Base-by-base conservation (phyloP, 1,140 invertebrate genomes). In the Lepidurus apus region DNA sequence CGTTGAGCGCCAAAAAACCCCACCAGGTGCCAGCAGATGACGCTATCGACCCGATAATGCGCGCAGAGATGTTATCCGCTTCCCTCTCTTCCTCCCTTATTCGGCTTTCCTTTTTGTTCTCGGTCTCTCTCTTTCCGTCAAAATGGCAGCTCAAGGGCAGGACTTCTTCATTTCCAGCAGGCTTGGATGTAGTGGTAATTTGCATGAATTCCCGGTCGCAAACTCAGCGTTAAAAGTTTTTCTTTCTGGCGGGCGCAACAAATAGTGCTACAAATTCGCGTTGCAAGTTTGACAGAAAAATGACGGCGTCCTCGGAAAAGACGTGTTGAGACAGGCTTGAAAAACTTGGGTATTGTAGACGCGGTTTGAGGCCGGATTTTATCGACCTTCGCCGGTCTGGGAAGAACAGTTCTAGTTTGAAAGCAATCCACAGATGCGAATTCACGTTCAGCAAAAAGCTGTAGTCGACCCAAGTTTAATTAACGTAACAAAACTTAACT, bases 111-210 rank as follows among this genome's bases (percentile, higher is more conserved):
- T 65, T 65, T 65, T 21, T 21, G 53, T 65, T 65, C 13, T 65
- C 53, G 53, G n/a, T 65, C 53, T n/a, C 9, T n/a, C 5, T 65
- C 53, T 13, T 65, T 65, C 53, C 53, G 0, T 65, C 53, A 65
- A 65, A 65, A 65, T 65, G 53, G 53, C 53, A 65, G 53, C 53
- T 65, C 53, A 65, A 65, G 53, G 53, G 53, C 53, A 65, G 21
- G 53, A n/a, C 17, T 65, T 65, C 53, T 65, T 65, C 53, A 65
- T 65, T 65, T 65, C 53, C 53, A 65, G 7, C 53, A 65, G 53
- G 53, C 53, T 65, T 65, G 17, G 17, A n/a, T 13, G 53, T 65
- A 8, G 53, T 65, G 53, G 53, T n/a, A 21, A 65, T 65, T 65
- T 65, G 53, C 53, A 65, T 65, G 53, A 65, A 65, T 65, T 65